Percentiles rank a stretch among this genome's conserved stretches.
phyloP scores from a whole-genome alignment of 1,140 invertebrate genomes.

The Sesamia nonagrioides region DNA sequence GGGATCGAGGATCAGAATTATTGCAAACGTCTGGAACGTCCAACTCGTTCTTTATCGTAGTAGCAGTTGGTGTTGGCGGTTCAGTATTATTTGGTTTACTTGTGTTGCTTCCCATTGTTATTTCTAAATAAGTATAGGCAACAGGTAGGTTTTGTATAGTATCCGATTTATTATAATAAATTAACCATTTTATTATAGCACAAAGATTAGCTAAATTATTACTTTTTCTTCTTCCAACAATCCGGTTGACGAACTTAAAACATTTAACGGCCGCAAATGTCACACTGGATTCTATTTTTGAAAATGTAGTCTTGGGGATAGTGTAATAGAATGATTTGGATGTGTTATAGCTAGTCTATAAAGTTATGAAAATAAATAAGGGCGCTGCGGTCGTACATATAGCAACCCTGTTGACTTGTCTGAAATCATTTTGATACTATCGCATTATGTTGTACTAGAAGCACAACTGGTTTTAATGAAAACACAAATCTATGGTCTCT shows the following conservation, averaged over 20 bases:
- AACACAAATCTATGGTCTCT: too few species aligned
- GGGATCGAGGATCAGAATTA: slow-evolving; percentile 82
- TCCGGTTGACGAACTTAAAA: slow-evolving; percentile 65
- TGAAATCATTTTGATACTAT: too few species aligned
- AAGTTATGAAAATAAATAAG: too few species aligned
- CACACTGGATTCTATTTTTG: slow-evolving; percentile 76
- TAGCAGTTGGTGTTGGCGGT: slow-evolving; percentile 56
- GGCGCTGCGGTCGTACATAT: too few species aligned
- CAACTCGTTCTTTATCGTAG: slow-evolving; percentile 69
- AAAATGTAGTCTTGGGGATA: too few species aligned
- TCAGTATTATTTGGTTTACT: slow-evolving; percentile 71
- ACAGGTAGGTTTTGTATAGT: neutral
- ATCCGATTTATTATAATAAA: slow-evolving; percentile 3
- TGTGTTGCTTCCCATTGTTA: slow-evolving; percentile 78
- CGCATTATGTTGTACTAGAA: too few species aligned
- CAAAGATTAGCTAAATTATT: slow-evolving; percentile 30
- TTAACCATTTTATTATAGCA: slow-evolving; percentile 25
- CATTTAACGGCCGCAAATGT: slow-evolving; percentile 79
- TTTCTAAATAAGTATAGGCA: neutral
- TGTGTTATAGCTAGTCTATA: too few species aligned
- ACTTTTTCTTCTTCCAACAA: slow-evolving; percentile 32
- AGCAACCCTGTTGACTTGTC: too few species aligned
- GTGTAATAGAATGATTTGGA: too few species aligned
- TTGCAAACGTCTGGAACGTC: slow-evolving; percentile 54
- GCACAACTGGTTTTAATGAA: too few species aligned